These are phyloP conservation scores for Pomatorhinus ruficollis DNA, from an alignment of 2,113 vertebrate species.

Conservation along the genomic window DNA sequence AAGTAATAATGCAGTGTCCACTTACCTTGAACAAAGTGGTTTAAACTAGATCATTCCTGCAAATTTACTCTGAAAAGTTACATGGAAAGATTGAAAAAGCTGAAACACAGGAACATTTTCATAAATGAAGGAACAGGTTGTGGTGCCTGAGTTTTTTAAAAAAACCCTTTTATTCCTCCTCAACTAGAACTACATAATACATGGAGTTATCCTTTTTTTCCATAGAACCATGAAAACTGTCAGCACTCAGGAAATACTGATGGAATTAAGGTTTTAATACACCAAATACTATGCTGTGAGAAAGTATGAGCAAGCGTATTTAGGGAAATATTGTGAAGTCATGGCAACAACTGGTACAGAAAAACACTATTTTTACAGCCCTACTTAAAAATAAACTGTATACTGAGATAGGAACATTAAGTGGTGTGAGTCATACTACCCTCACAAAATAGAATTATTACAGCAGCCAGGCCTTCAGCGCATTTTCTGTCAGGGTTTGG, in stretches of 20 bases:
- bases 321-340: slow-evolving; percentile 75
- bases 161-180: not conserved
- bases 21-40: not conserved
- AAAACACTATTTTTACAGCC: slow-evolving; percentile 58
- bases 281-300: slow-evolving; percentile 50
- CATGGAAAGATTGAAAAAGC: not conserved
- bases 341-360: slow-evolving; percentile 73
- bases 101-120: not conserved
- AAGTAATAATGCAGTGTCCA: not conserved
- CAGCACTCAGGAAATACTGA: slow-evolving; percentile 46
- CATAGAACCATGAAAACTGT: slow-evolving; percentile 5
- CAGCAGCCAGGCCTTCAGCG: slow-evolving; percentile 57
- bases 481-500: slow-evolving; percentile 50
- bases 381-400: slow-evolving; percentile 76
- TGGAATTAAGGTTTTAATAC: not conserved
- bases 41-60: not conserved
- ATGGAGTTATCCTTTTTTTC: not conserved
- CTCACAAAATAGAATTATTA: slow-evolving; percentile 16
- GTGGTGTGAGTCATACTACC: slow-evolving; percentile 69
- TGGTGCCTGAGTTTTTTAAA: not conserved
- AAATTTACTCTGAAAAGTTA: not conserved
- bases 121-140: not conserved
- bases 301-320: slow-evolving; percentile 72
- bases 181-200: not conserved
- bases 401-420: slow-evolving; percentile 66